Conservation (phyloP, 2,888 invertebrate species). For the Catocala sponsa region DNA sequence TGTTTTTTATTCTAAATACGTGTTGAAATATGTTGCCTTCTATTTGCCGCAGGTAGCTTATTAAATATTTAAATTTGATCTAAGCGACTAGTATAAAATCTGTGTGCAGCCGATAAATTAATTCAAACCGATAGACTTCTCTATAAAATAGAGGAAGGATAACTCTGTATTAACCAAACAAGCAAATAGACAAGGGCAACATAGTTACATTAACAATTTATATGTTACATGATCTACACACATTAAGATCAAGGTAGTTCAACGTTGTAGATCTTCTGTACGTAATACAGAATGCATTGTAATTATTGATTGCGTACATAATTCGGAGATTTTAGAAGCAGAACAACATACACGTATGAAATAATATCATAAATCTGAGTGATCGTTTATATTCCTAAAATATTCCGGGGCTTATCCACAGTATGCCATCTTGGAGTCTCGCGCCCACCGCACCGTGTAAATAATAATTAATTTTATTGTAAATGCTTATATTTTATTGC, state of each 20-base stretch:
- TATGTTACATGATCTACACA: background rate
- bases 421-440: slow-evolving; percentile 57
- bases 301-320: slow-evolving; percentile 27
- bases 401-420: slow-evolving; percentile 61
- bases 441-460: slow-evolving; percentile 85
- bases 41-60: too few species aligned
- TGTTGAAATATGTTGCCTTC: too few species aligned
- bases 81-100: too few species aligned
- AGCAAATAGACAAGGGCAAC: too few species aligned
- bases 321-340: slow-evolving; percentile 33
- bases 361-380: slow-evolving; percentile 24
- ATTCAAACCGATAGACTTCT: too few species aligned
- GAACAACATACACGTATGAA: slow-evolving; percentile 4
- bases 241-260: background rate
- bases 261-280: background rate
- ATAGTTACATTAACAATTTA: background rate
- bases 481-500: slow-evolving; percentile 88
- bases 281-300: slow-evolving; percentile 7
- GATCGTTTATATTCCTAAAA: slow-evolving; percentile 24
- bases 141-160: too few species aligned
- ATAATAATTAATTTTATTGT: slow-evolving; percentile 89
- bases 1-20: too few species aligned
- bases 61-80: too few species aligned
- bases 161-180: too few species aligned
- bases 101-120: too few species aligned